Percentiles rank a stretch among this genome's conserved stretches.
These are phyloP conservation scores for Thymelicus acteon DNA, from an alignment of 2,888 invertebrate species.

Conservation along the genomic window DNA sequence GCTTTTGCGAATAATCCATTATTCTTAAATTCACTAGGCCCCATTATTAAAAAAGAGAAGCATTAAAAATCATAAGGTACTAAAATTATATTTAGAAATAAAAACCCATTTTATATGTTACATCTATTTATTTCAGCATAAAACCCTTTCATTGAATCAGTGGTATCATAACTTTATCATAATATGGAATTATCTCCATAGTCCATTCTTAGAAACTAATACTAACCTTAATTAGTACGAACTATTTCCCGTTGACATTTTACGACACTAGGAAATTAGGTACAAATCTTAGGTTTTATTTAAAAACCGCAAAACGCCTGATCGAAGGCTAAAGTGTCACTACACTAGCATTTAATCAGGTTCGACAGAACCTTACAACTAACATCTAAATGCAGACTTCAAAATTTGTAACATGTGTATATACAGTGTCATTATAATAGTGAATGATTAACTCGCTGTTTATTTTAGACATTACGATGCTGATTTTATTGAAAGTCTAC, in stretches of 20 bases:
- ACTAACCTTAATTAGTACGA: conserved; percentile 42
- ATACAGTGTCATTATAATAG: not conserved
- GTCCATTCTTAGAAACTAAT: conserved; percentile 27
- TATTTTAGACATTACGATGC: not conserved
- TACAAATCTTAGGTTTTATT: conserved; percentile 19
- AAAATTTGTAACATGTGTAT: not conserved
- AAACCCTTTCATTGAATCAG: conserved; percentile 36
- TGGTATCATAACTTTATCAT: conserved; percentile 23
- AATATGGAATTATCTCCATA: conserved; percentile 31
- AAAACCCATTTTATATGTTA: conserved; percentile 40
- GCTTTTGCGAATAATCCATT: too few species aligned
- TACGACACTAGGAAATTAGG: conserved; percentile 21
- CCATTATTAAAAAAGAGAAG: too few species aligned
- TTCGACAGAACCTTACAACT: not conserved
- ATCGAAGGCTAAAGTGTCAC: not conserved
- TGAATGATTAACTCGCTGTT: not conserved
- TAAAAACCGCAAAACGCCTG: conserved; percentile 5
- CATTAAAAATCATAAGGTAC: not conserved
- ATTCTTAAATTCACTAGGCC: too few species aligned
- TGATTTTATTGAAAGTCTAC: not conserved
- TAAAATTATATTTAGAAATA: not conserved
- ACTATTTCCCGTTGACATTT: conserved; percentile 37
- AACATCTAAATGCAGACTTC: conserved; percentile 3
- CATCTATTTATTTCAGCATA: conserved; percentile 46
- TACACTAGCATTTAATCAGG: not conserved